Evolutionary conservation across 2,797 vertebrate species (phyloP).

Genomic region (Rhinichthys osculus): DNA sequence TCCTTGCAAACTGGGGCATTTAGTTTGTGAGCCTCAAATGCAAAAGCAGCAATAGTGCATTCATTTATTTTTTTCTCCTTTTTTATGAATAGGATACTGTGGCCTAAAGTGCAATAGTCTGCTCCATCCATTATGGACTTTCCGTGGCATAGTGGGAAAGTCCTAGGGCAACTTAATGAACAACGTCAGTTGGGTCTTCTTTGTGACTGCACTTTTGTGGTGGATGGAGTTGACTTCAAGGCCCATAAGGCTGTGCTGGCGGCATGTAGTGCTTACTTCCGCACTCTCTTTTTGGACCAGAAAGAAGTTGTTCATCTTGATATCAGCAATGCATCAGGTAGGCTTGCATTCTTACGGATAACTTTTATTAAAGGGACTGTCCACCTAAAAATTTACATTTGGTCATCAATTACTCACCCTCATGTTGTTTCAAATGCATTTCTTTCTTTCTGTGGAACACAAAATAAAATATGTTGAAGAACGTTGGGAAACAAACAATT

Average conservation of each 20-base stretch:
- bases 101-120: background rate
- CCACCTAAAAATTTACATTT: background rate
- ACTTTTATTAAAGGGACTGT: background rate
- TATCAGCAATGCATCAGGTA: slow-evolving; percentile 97
- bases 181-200: slow-evolving; percentile 92
- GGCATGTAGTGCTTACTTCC: slow-evolving; percentile 95
- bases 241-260: slow-evolving; percentile 96
- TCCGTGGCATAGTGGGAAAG: slow-evolving; percentile 93
- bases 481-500: background rate
- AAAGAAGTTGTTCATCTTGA: slow-evolving; percentile 98
- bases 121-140: slow-evolving; percentile 87
- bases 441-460: background rate
- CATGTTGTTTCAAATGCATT: background rate
- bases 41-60: background rate
- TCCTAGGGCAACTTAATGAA: slow-evolving; percentile 92
- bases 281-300: slow-evolving; percentile 94
- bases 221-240: slow-evolving; percentile 95
- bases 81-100: slow-evolving; percentile 18
- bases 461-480: background rate
- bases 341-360: background rate
- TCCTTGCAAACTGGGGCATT: background rate
- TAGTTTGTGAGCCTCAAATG: slow-evolving; percentile 3
- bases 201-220: slow-evolving; percentile 97
- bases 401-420: background rate
- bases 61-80: background rate